Evolutionary conservation across 1,140 invertebrate species (phyloP), one percentile per base, ranked within the genome.

Genomic region (Subanguina moxae): DNA sequence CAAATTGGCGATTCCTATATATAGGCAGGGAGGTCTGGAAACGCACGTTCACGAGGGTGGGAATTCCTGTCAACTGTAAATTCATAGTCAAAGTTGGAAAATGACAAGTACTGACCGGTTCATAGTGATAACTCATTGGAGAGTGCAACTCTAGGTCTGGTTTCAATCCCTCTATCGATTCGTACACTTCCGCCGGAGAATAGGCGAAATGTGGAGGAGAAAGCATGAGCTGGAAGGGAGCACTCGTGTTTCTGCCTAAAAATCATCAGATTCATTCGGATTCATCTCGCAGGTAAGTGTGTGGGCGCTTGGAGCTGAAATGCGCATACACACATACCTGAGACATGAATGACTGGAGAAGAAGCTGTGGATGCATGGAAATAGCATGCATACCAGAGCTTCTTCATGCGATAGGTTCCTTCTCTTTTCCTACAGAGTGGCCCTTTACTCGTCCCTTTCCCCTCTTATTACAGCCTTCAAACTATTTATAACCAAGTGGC

Each of bases 141-240:
- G 19, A 9, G 25, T 66, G 64, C 42, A 28, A 30, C 38, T 43
- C 23, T 32, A 58, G 30, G n/a, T 58, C 21, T 1, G 64, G 64
- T 7, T n/a, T 21, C 17, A 66, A 21, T 1, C 64, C 64, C 19
- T 32, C 1, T 27, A 66, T 17, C n/a, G 52, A 48, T 38, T 57
- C 56, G 13, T 38, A 15, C 19, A 66, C n/a, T 58, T 66, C 52
- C 15, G 25, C n/a, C 0, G 64, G 64, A 9, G 64, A 66, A 58
- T 59, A 66, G 8, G 56, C 64, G 38, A 59, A 66, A 32, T 66
- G 64, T 0, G 64, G 64, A 38, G 64, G 45, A 1, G 64, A 66
- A 32, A 57, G 27, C 19, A 66, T 21, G 9, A 58, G 27, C 1
- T 21, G 17, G 27, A 66, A 66, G 0, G 48, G 52, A 13, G 64